Conservation (phyloP, 1,140 invertebrate species). For the Lucilia sericata region DNA sequence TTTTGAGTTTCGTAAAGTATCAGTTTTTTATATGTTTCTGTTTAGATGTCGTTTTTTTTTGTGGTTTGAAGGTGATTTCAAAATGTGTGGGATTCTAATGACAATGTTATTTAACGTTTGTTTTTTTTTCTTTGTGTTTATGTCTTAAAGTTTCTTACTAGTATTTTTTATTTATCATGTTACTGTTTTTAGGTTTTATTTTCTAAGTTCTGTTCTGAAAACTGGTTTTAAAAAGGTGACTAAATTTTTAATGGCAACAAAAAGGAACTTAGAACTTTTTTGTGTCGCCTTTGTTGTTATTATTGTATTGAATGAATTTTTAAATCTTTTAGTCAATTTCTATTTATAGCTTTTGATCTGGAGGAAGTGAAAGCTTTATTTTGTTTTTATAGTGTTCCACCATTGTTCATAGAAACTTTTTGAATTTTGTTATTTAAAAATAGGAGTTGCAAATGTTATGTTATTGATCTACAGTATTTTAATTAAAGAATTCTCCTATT, state of each 20-base stretch:
- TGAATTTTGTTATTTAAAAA: no score
- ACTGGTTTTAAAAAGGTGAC: constrained; percentile 25
- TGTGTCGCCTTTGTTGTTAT: background rate
- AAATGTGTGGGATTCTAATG: constrained; percentile 40
- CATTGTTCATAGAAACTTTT: no score
- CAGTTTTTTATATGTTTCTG: background rate
- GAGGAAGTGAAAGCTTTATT: no score
- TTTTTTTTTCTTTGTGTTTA: background rate
- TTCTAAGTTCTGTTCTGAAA: background rate
- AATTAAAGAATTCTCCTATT: no score
- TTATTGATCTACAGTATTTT: no score
- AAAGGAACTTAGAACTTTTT: constrained; percentile 2
- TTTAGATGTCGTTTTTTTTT: background rate
- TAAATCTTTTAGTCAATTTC: background rate
- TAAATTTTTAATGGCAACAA: constrained; percentile 8
- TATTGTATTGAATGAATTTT: background rate
- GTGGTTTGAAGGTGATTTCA: constrained; percentile 38
- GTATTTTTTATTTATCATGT: background rate
- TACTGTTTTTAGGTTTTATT: background rate
- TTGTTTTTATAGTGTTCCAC: no score
- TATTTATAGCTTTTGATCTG: background rate
- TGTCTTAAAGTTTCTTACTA: background rate
- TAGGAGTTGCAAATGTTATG: no score
- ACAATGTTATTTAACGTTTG: constrained; percentile 27
- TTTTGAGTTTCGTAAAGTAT: background rate